Base-by-base conservation (phyloP, 1,140 invertebrate species). In the Drosophila parabipectinata region DNA sequence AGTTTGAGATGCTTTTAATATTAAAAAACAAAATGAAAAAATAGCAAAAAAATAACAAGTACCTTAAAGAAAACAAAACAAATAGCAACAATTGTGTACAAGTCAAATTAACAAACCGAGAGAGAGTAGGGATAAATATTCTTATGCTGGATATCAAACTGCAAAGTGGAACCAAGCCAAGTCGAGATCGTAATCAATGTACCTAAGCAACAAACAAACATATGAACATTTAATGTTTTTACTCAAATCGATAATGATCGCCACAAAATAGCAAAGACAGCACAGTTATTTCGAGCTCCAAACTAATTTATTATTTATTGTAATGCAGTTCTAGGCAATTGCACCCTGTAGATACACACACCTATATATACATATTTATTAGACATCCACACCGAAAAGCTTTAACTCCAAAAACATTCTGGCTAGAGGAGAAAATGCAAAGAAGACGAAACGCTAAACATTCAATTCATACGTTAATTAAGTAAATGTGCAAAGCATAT, bases 401-500 rank as follows among this genome's bases (percentile, higher is more conserved):
- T 87, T 87, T 88, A 87, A 87, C 64, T 75, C 64, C 54, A 79
- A 67, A 77, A 12, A 77, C 74, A 74, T 76, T 76, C 73, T 77
- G 72, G 73, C 72, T 76, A 76, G 53, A 47, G 39, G 45, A 51
- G 62, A 15, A 44, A 18, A 44, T 44, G 41, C 41, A 44, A 44
- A 44, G 41, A 44, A 44, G 41, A 68, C 78, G 71, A 77, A 78
- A 83, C 77, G 76, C 80, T 75, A 84, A 72, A 74, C 80, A 87
- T 85, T 85, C 78, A 71, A 82, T 82, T 83, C 34, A 71, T 85
- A 87, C 77, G 77, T 87, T 74, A 77, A 48, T 79, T 83, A 84
- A 84, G 72, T 85, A 57, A 87, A 69, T 85, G 82, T 87, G 82
- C 78, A 81, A 78, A 87, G 77, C 78, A 85, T 79, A 74, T 68